A percentile compares a stretch with the other conserved stretches of the same genome.
These are phyloP conservation scores for Pinctada fucata DNA, from an alignment of 2,888 invertebrate species.

Conservation along the genomic window DNA sequence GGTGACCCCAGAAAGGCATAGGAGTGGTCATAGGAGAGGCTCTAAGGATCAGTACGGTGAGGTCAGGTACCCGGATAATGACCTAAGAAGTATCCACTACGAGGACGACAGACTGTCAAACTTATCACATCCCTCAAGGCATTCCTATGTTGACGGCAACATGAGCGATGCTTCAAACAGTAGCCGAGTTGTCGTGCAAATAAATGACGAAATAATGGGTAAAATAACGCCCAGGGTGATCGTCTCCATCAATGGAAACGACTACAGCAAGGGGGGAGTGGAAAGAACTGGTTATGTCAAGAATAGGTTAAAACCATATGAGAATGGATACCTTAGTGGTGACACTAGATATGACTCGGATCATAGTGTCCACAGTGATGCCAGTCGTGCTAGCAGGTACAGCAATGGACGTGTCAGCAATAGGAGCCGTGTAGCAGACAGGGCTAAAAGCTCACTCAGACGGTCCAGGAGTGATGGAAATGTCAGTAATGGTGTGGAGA, in stretches of 20 bases:
- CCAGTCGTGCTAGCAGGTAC: slow-evolving; percentile 13
- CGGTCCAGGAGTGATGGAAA: background rate
- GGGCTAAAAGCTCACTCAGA: background rate
- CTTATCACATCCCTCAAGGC: background rate
- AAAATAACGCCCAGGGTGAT: slow-evolving; percentile 23
- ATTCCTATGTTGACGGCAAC: background rate
- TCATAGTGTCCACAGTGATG: slow-evolving; percentile 4
- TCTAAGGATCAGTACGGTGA: background rate
- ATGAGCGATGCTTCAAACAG: background rate
- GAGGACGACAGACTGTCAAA: background rate
- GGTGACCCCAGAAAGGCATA: no score
- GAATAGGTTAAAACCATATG: slow-evolving; percentile 7
- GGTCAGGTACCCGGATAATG: background rate
- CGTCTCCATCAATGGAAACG: slow-evolving; percentile 13
- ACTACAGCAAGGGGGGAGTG: background rate
- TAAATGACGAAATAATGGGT: slow-evolving; percentile 28
- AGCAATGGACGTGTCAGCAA: background rate
- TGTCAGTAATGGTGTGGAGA: background rate
- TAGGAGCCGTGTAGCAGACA: background rate
- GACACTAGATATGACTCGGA: slow-evolving; percentile 3
- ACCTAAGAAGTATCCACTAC: background rate
- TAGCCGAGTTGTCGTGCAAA: slow-evolving; percentile 16
- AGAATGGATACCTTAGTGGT: slow-evolving; percentile 16
- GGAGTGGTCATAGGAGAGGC: no score
- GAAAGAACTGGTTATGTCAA: slow-evolving; percentile 9